Conservation (phyloP, 2,797 vertebrate species). For the Psittacula echo region DNA sequence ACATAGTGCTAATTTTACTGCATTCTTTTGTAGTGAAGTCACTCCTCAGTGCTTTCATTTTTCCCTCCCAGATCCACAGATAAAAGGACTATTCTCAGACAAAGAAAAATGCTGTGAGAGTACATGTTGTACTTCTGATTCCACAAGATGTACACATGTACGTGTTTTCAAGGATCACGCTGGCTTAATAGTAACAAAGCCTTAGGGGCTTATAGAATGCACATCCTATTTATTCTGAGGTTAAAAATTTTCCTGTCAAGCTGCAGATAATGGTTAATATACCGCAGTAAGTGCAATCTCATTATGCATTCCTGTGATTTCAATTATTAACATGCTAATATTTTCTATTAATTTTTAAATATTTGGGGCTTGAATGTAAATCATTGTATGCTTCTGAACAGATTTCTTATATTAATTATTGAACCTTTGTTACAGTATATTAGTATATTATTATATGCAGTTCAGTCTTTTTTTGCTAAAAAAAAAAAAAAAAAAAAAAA, state of each 20-base stretch:
- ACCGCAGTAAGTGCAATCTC: slow-evolving; percentile 4
- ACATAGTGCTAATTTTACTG: slow-evolving; percentile 44
- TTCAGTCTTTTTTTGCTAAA: not conserved
- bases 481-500: not conserved
- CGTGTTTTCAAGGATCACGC: slow-evolving; percentile 1
- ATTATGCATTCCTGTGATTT: slow-evolving; percentile 43
- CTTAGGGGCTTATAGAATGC: not conserved
- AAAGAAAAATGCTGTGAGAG: slow-evolving; percentile 30
- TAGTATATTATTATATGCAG: not conserved
- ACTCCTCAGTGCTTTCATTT: slow-evolving; percentile 32
- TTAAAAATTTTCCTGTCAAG: slow-evolving; percentile 48
- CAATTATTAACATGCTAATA: slow-evolving; percentile 57
- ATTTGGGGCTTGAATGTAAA: slow-evolving; percentile 1
- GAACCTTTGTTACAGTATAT: not conserved
- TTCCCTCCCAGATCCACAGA: not conserved
- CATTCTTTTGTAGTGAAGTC: slow-evolving; percentile 38
- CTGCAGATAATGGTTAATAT: slow-evolving; percentile 22
- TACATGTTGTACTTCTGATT: slow-evolving; percentile 33
- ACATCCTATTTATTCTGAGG: slow-evolving; percentile 44
- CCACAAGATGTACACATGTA: not conserved
- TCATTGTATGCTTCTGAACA: not conserved
- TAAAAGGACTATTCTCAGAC: slow-evolving; percentile 54
- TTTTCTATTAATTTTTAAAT: slow-evolving; percentile 62
- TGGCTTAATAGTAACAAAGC: slow-evolving; percentile 45
- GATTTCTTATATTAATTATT: slow-evolving; percentile 16